Base-by-base conservation (phyloP, 1,140 invertebrate genomes). In the Chlorops oryzae region DNA sequence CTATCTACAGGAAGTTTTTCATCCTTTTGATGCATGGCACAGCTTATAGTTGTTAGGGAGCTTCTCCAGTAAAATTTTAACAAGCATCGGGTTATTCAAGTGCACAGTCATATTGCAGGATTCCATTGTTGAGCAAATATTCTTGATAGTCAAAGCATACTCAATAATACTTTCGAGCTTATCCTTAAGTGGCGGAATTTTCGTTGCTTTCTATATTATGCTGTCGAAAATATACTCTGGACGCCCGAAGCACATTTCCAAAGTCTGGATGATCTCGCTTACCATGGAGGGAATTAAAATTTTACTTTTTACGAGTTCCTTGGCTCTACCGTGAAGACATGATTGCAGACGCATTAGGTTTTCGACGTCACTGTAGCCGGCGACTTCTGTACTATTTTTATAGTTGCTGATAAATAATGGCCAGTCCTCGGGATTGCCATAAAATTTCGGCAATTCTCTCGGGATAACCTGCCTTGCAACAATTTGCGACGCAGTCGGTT, bases 111-210 rank as follows among this genome's bases (percentile, higher is more conserved):
- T 21, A 12, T 50, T 7, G 12, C 24, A 50, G 3, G 38, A 25
- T 34, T 50, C 47, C 47, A 50, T 50, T 18, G 37, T 50, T 3
- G 39, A 27, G 20, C 38, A 50, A 10, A 50, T 41, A 34, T 50
- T 50, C 35, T 24, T 13, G 13, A 50, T 32, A n/a, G 38, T 32
- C 12, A 50, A 20, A n/a, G 47, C 23, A 39, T 40, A 49, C 23
- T 49, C 37, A 25, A 49, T 41, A n/a, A 49, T 40, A 7, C n/a
- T 3, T 2, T 49, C 47, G 2, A 49, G 20, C 22, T 40, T 49
- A 18, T 49, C 47, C 21, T 49, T 49, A 13, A 32, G 12, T 17
- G 23, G 23, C 20, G 47, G 38, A 10, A 49, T 40, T 18, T 27
- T 49, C 2, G 6, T 28, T 3, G 47, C 38, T 32, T 49, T 42